Base-by-base conservation (phyloP, 2,797 vertebrate genomes). In the Allenopithecus nigroviridis region DNA sequence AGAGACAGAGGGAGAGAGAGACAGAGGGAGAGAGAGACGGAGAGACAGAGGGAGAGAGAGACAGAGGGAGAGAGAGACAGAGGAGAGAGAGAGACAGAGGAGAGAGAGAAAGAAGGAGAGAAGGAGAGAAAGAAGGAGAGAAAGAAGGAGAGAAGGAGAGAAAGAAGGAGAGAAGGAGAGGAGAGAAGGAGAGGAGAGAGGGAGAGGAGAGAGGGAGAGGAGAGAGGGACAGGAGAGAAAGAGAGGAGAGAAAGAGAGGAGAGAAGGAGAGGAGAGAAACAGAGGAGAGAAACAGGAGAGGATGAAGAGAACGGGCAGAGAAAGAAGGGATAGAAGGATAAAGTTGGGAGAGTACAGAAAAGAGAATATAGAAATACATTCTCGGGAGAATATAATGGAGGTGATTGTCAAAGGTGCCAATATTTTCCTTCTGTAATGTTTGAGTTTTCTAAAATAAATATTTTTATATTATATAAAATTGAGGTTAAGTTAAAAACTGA, bases 101-200 rank as follows among this genome's bases (percentile, higher is more conserved):
- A 43, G 41, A 30, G 43, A 28, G 5, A 2, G 26, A 41, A 8
- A 83, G 41, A 5, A 41, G 9, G 19, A 43, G 8, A 43, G 43
- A 61, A 28, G 5, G 19, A 33, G 39, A 61, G 24, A 26, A 41
- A 26, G 11, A 13, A 41, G 5, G 21, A 39, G 39, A 39, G 39
- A 39, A 4, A 21, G 5, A 5, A 5, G 12, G 21, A 24, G 9
- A n/a, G 33, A 14, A 1, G 1, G 13, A 48, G 2, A 46, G 21
- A 74, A 2, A 41, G 9, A 14, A 5, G 24, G 22, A 13, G 5
- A 39, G 39, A 41, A 5, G 5, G 39, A 41, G 39, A 28, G 36
- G 43, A 28, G 8, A 4, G 26, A 57, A 4, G 41, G 24, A 57
- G 24, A 74, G 21, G 21, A 46, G 43, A 46, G 43, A 61, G 30